Evolutionary conservation across 2,797 vertebrate species (phyloP), one percentile per base, ranked within the genome.

Genomic region (Pampus argenteus): DNA sequence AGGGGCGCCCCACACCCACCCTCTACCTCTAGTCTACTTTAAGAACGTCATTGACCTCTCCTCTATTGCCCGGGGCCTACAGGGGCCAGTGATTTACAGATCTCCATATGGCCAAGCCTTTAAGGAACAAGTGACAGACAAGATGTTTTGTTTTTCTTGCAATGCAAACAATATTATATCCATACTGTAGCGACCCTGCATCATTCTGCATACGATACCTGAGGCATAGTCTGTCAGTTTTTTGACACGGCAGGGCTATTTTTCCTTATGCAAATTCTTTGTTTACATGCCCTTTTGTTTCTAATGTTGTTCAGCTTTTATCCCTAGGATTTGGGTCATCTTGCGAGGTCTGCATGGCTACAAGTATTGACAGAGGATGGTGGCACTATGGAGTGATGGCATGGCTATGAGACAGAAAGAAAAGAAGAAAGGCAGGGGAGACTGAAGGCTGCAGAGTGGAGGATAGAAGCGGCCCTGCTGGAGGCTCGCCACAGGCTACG

Each of bases 401-500:
- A 70, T n/a, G 57, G 74, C 78, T 86, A 72, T 11, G 54, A 72
- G 71, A 87, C 2, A 18, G 72, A 82, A 84, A 89, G 65, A 79
- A 67, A 76, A 36, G 44, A 58, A 63, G 61, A 59, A 62, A 81
- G 87, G 74, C 84, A 79, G 76, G 86, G 84, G 84, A 88, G 90
- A 83, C 80, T 78, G 90, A 84, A 91, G 44, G 59, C 81, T 74
- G 85, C 82, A 59, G 86, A 67, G 91, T 69, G 90, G 89, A 85
- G 89, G 84, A 91, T 81, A 75, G 90, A 84, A 90, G 88, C 65
- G 79, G 76, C 86, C 89, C 88, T 63, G 88, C 85, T 94, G 89
- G 88, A 94, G 92, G 92, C 84, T 91, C 81, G 94, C 94, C 92
- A 93, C 92, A 89, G 93, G 94, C 92, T 92, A 93, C 88, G 93